Evolutionary conservation across 2,113 vertebrate genomes (phyloP).

Genomic region (Grus americana): DNA sequence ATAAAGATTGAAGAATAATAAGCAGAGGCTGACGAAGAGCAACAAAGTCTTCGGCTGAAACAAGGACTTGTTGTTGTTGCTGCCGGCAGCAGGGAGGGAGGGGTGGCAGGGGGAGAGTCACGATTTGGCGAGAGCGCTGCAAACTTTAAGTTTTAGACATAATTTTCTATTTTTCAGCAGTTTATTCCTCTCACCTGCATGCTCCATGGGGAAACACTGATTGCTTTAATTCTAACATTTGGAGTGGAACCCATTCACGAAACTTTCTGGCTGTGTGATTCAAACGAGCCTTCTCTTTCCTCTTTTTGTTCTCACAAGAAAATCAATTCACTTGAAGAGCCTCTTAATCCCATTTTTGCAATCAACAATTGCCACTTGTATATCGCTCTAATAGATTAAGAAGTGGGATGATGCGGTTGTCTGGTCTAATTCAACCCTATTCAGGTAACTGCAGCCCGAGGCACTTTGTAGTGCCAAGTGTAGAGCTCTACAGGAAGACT

Average conservation of each 20-base stretch:
- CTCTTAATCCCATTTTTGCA: conserved; percentile 99
- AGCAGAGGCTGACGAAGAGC: not conserved
- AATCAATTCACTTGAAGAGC: conserved; percentile 99
- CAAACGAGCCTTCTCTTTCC: conserved; percentile 83
- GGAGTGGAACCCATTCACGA: conserved; percentile 90
- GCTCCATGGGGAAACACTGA: conserved; percentile 81
- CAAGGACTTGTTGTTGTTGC: conserved; percentile 27
- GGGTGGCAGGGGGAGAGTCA: not conserved
- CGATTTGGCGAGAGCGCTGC: not conserved
- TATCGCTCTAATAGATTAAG: conserved; percentile 95
- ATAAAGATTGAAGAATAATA: conserved; percentile 13
- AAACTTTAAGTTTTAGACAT: conserved; percentile 25
- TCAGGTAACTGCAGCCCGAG: conserved; percentile 89
- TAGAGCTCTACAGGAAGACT: conserved; percentile 95
- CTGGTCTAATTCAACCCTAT: conserved; percentile 98
- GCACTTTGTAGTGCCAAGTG: conserved; percentile 98
- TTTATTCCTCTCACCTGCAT: conserved; percentile 78
- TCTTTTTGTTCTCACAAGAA: conserved; percentile 98
- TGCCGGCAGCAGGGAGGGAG: not conserved
- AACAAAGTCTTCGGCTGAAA: not conserved
- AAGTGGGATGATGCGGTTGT: conserved; percentile 98
- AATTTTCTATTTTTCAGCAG: conserved; percentile 60
- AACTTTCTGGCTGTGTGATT: conserved; percentile 94
- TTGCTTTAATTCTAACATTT: conserved; percentile 93
- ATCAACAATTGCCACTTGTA: conserved; percentile 99